Percentiles rank a stretch among this genome's conserved stretches.
Evolutionary conservation across 2,888 invertebrate genomes (phyloP).

Genomic region (Leptinotarsa rubiginosa): DNA sequence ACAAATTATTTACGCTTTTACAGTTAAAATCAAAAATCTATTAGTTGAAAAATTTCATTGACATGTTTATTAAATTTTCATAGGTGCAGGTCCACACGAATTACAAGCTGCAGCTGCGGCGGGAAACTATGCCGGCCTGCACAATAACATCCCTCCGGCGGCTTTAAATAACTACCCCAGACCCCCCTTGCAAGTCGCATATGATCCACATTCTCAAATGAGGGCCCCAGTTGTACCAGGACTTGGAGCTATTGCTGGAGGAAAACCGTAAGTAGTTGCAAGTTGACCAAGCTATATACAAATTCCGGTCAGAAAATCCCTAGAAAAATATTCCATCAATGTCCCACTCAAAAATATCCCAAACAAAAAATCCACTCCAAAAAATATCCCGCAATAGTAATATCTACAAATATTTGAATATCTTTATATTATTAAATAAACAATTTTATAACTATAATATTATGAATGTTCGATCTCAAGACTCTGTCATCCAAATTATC

Average conservation of each 20-base stretch:
- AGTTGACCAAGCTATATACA: neutral
- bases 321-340: too few relatives aligned
- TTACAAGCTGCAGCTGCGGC: conserved; percentile 70
- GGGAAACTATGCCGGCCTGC: conserved; percentile 69
- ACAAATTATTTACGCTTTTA: too few relatives aligned
- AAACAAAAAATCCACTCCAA: too few relatives aligned
- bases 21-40: too few relatives aligned
- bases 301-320: neutral
- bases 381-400: too few relatives aligned
- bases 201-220: conserved; percentile 77
- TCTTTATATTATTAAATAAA: too few relatives aligned
- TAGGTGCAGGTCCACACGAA: conserved; percentile 69
- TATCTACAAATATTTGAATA: too few relatives aligned
- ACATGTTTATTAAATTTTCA: conserved; percentile 21
- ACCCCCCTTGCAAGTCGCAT: conserved; percentile 75
- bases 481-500: too few relatives aligned
- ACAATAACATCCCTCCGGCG: conserved; percentile 75
- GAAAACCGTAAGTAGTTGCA: conserved; percentile 82
- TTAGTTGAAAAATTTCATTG: too few relatives aligned
- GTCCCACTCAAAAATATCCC: too few relatives aligned
- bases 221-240: conserved; percentile 74
- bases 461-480: too few relatives aligned
- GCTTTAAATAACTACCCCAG: conserved; percentile 76
- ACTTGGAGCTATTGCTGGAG: conserved; percentile 80
- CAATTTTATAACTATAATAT: too few relatives aligned